Evolutionary conservation across 2,888 invertebrate species (phyloP), one percentile per base, ranked within the genome.

Genomic region (Sphaeridia pumilis): DNA sequence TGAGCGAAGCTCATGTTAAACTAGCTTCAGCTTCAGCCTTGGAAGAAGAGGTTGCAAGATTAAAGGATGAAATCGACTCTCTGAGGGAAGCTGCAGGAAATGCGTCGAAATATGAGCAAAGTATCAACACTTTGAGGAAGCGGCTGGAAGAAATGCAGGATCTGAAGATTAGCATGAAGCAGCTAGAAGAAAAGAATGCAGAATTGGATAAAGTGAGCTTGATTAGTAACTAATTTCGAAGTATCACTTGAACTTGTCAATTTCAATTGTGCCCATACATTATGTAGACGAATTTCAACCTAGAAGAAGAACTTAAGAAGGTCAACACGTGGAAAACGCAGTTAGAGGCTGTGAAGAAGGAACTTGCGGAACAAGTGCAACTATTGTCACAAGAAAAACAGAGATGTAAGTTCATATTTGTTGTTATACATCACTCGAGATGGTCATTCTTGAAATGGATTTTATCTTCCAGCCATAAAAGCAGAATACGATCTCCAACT

Each of bases 51-150:
- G 82, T 88, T 12, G 79, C 85, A 47, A 76, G 81, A 35, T 70
- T 89, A 1, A 88, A 85, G 70, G 95, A 95, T 70, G 95, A 97
- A 73, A 77, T 95, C 7, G 95, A 97, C 71, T 85, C 90, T 14
- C 70, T 94, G 3, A 76, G 87, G 1, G 90, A 94, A 70, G 86
- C 87, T 0, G 88, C 87, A 20, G 90, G 90, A 55, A 89, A 90
- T 72, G 84, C 72, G 48, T 84, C 38, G 76, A 82, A 87, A 46
- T 81, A 87, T 63, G 94, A 95, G 71, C 77, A 83, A 1, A 82
- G 87, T 14, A 79, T 94, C 51, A 84, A 84, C 27, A 84, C 85
- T 0, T 93, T 90, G 70, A 93, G 93, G 71, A 93, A 92, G 69
- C 85, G 89, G 70, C 77, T 95, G 71, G 94, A 95, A 72, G 94